Evolutionary conservation across 2,888 invertebrate species (phyloP), one percentile per base, ranked within the genome.

Genomic region (Temnothorax ravouxi): DNA sequence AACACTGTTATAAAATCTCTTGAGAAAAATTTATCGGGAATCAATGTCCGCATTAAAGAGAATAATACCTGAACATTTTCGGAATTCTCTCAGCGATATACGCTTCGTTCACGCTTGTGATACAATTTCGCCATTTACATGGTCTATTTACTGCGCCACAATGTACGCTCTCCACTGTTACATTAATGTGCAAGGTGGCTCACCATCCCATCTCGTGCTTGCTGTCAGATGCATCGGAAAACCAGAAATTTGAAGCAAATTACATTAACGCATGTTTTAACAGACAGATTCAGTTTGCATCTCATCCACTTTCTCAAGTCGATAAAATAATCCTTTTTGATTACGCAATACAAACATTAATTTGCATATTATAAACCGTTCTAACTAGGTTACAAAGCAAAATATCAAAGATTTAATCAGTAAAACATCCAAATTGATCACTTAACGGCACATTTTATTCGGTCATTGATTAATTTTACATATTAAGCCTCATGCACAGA

Each of bases 111-210:
- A 71, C 59, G 56, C 71, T 79, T 47, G 44, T 56, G 47, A 71
- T 71, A 79, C 71, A 82, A 66, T 84, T 82, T 67, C 47, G 50
- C 59, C 82, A 71, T 82, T 74, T 84, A 69, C 82, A 72, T 74
- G 64, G 54, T 74, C 62, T 62, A 71, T 56, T 79, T 79, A 59
- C 66, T 29, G 1, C 38, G 18, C 25, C 56, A 47, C 72, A 74
- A 74, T 84, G 56, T 72, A 72, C 66, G 56, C 25, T 29, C 64
- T 74, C 41, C 54, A 21, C 72, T 64, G 82, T 82, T 67, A 67
- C 72, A 47, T 74, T 82, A 67, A 81, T 67, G 66, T 50, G 59
- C 47, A 56, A 74, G 74, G 59, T 52, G 56, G 47, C 76, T 76
- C 56, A 38, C 76, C 41, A 83, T 66, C 64, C 64, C 76, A 77